Evolutionary conservation across 1,140 invertebrate genomes (phyloP), one percentile per base, ranked within the genome.

Genomic region (Brachionus rubens): DNA sequence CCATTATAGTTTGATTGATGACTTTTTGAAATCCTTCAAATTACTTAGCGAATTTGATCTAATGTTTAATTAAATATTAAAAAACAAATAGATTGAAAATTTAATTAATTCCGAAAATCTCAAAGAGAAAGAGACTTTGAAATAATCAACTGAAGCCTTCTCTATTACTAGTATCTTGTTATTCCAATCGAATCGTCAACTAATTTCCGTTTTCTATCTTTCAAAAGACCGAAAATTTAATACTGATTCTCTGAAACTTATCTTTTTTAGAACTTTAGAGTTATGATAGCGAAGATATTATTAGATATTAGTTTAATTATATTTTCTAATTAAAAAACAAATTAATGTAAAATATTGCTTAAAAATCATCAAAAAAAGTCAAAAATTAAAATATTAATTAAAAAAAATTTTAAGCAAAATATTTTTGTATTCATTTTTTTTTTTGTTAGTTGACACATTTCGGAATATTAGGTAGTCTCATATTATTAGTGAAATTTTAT

Each of bases 11-110:
- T 24, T 59, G 54, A 59, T 59, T 59, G 54, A 59, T 59, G 54
- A 59, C 12, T 59, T 59, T 59, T 59, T 59, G 54, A 59, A 59
- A 59, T 59, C 54, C 54, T 59, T 59, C 36, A 59, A 59, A 36
- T 59, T 36, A 59, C 33, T 33, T 28, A 26, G 36, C 10, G 36
- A 36, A 59, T 59, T 59, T 28, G 54, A 59, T 59, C 30, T 7
- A 28, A 48, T n/a, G 12, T 21, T 16, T 16, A n/a, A 48, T 16
- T 21, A 48, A 36, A 36, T 9, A 36, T 36, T 5, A 9, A 36
- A 5, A 36, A 9, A 36, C 3, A 3, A 36, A 36, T 5, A 36
- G 9, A 36, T 3, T 5, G 9, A 36, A 5, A 5, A 5, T 36
- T 9, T 36, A 36, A 36, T 36, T 36, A 36, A 36, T 36, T 36